Evolutionary conservation across 1,140 invertebrate genomes (phyloP), one percentile per base, ranked within the genome.

Genomic region (Delia radicum): DNA sequence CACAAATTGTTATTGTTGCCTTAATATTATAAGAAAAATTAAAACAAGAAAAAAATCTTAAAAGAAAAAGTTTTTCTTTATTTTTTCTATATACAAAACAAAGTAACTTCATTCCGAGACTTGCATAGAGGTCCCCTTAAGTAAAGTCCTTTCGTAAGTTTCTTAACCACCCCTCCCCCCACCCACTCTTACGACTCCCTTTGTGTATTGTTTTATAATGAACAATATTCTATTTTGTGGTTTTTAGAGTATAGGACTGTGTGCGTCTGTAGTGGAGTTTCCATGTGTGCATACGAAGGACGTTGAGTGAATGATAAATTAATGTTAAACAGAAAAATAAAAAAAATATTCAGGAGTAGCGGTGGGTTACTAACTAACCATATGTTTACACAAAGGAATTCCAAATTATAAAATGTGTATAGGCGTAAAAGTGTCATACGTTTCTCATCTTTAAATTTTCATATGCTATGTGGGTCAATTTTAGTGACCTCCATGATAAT

Each of bases 261-360:
- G 42, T 48, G 42, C n/a, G 42, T 15, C 4, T 48, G 42, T 48
- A n/a, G 5, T 21, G 18, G 48, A 42, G 3, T 42, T 3, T 12
- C 37, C 15, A 42, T 55, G 48, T 55, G n/a, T 55, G 48, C 65
- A 33, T 21, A 33, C 18, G 65, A 31, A 69, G 65, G 29, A 69
- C 65, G 65, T 69, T 69, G 65, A 33, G 26, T 33, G 65, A 69
- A 69, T 69, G 65, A 69, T 69, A 69, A 69, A 69, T 69, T 69
- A 31, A 33, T 69, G 65, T 37, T 21, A 31, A 69, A 33, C 21
- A 55, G n/a, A 55, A 55, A 55, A 21, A 55, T 8, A 55, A 55
- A 55, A 55, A n/a, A 55, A 55, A 18, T 7, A n/a, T 55, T 21
- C 48, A 8, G 18, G 48, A 55, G 48, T n/a, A 55, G 8, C 15